These are phyloP conservation scores for Tenthredo scrophulariae DNA, from an alignment of 2,888 invertebrate genomes.

Conservation along the genomic window DNA sequence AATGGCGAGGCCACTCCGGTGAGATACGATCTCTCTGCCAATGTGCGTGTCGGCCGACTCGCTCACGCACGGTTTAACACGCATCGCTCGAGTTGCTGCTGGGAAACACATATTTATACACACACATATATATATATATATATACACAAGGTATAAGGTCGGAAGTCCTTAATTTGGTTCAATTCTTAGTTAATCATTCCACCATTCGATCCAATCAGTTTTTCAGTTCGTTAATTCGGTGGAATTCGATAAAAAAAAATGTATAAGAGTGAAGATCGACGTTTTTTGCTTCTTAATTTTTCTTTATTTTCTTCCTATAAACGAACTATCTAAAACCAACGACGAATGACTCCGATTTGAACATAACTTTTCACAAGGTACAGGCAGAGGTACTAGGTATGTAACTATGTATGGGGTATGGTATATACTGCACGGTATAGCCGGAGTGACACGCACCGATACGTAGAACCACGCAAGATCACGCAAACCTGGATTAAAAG, in stretches of 20 bases:
- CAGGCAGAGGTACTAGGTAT: not conserved
- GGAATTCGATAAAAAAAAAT: not conserved
- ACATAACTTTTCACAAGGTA: not conserved
- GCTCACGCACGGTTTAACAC: constrained; percentile 65
- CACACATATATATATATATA: not conserved
- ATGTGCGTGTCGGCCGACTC: constrained; percentile 69
- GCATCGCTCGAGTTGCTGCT: constrained; percentile 52
- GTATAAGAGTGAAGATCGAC: not conserved
- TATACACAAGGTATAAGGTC: not conserved
- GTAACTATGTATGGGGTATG: too few relatives aligned
- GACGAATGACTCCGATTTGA: too few relatives aligned
- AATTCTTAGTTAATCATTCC: not conserved
- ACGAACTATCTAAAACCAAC: too few relatives aligned
- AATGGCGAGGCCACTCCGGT: constrained; percentile 69
- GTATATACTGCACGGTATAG: too few relatives aligned
- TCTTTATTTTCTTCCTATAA: not conserved
- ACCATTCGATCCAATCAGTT: not conserved
- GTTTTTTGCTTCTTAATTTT: not conserved
- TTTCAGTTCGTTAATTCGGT: not conserved
- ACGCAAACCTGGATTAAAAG: constrained; percentile 7
- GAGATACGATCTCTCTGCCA: constrained; percentile 70
- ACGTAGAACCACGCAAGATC: constrained; percentile 20
- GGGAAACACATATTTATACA: not conserved
- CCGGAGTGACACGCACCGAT: constrained; percentile 35
- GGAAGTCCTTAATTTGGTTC: constrained; percentile 4